These are phyloP conservation scores for Philhelius pedissequus DNA, from an alignment of 2,888 invertebrate genomes.

Conservation along the genomic window DNA sequence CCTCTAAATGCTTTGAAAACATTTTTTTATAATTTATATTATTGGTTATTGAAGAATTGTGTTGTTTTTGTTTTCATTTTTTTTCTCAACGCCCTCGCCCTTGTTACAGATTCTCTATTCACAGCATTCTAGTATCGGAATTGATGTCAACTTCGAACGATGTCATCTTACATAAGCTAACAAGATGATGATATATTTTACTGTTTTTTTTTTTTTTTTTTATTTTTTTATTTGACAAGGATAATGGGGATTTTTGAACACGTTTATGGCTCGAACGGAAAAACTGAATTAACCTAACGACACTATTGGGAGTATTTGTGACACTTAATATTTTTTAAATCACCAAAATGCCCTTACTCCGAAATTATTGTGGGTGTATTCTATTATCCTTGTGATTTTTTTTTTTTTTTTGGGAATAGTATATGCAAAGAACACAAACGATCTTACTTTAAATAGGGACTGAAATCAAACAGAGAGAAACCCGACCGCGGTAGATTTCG, in stretches of 20 bases:
- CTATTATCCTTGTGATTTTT: conserved; percentile 11
- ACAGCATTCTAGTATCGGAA: conserved; percentile 53
- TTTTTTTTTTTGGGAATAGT: background rate
- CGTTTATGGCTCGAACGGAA: conserved; percentile 23
- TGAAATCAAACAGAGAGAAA: conserved; percentile 48
- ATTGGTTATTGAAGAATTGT: background rate
- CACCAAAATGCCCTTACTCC: background rate
- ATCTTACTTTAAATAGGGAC: conserved; percentile 4
- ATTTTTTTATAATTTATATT: background rate
- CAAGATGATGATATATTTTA: conserved; percentile 7
- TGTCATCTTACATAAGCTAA: conserved; percentile 67
- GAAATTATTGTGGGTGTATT: background rate
- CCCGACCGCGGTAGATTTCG: conserved; percentile 53
- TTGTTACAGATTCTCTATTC: conserved; percentile 21
- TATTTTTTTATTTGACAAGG: conserved; percentile 30
- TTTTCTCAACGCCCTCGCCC: conserved; percentile 47
- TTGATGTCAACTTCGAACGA: conserved; percentile 65
- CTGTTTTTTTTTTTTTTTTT: background rate
- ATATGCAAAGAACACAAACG: background rate
- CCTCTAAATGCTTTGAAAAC: conserved; percentile 22
- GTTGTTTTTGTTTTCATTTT: conserved; percentile 12
- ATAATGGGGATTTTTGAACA: conserved; percentile 42
- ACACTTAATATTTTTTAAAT: conserved; percentile 3
- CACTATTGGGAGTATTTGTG: background rate
- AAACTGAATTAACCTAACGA: conserved; percentile 1